These are phyloP conservation scores for Ploceus nigricollis DNA, from an alignment of 2,113 vertebrate species.

Conservation along the genomic window DNA sequence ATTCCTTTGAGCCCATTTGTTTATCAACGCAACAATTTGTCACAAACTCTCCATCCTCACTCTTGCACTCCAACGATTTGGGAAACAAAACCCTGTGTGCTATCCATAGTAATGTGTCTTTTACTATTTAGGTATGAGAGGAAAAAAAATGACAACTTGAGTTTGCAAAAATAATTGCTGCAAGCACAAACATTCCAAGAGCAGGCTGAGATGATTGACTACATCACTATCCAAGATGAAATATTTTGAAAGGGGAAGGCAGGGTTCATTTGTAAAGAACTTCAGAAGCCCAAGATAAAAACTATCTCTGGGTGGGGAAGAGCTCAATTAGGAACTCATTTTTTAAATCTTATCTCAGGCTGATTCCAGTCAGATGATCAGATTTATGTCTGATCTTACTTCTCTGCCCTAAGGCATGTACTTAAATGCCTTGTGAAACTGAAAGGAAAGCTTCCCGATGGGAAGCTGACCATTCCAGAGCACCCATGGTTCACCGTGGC, in stretches of 20 bases:
- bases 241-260: background rate
- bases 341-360: background rate
- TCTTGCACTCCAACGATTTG: background rate
- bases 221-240: background rate
- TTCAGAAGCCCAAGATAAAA: background rate
- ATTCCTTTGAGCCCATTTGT: background rate
- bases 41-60: background rate
- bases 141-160: background rate
- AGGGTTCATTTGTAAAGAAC: background rate
- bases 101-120: background rate
- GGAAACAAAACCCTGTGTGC: accelerated
- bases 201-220: background rate
- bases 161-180: background rate
- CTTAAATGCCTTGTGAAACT: background rate
- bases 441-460: background rate
- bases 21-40: background rate
- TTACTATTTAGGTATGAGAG: background rate
- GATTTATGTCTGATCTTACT: background rate
- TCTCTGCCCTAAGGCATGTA: background rate
- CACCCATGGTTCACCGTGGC: accelerated
- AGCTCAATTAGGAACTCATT: background rate
- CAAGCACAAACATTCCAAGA: background rate
- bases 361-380: background rate
- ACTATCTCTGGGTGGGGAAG: background rate
- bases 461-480: background rate